Conservation (phyloP, 2,888 invertebrate genomes). For the Chironomus tentans region DNA sequence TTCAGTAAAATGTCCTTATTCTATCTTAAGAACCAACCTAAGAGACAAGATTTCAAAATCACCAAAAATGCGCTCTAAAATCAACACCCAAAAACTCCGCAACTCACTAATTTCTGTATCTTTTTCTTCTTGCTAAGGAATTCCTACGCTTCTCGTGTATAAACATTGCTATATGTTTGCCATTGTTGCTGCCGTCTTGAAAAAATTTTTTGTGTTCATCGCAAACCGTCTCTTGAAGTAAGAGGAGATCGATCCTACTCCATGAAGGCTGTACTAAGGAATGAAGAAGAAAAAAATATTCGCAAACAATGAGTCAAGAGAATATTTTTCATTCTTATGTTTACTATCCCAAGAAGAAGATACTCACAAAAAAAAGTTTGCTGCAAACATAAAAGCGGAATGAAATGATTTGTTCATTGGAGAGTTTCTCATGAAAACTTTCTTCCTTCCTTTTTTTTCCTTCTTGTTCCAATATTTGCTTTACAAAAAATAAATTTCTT, state of each 20-base stretch:
- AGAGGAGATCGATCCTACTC: no score
- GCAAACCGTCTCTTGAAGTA: no score
- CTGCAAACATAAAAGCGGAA: slow-evolving; percentile 4
- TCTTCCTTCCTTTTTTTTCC: not conserved
- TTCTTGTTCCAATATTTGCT: not conserved
- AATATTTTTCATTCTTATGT: not conserved
- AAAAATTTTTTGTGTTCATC: no score
- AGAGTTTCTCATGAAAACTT: slow-evolving; percentile 1
- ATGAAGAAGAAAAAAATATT: not conserved
- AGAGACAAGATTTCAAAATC: no score
- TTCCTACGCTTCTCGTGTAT: not conserved
- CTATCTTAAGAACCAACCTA: no score
- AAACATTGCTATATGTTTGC: not conserved
- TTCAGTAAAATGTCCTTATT: no score
- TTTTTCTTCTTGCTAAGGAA: not conserved
- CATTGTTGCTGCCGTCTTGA: no score
- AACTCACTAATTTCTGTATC: not conserved
- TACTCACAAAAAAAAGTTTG: not conserved
- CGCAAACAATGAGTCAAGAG: not conserved
- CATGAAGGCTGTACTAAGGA: no score
- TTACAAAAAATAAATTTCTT: not conserved
- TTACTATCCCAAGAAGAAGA: not conserved
- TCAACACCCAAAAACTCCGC: no score
- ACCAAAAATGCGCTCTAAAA: no score
- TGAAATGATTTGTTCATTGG: slow-evolving; percentile 19